A percentile compares a stretch with the other conserved stretches of the same genome.
These are phyloP conservation scores for Girardinus metallicus DNA, from an alignment of 2,797 vertebrate genomes.

Conservation along the genomic window DNA sequence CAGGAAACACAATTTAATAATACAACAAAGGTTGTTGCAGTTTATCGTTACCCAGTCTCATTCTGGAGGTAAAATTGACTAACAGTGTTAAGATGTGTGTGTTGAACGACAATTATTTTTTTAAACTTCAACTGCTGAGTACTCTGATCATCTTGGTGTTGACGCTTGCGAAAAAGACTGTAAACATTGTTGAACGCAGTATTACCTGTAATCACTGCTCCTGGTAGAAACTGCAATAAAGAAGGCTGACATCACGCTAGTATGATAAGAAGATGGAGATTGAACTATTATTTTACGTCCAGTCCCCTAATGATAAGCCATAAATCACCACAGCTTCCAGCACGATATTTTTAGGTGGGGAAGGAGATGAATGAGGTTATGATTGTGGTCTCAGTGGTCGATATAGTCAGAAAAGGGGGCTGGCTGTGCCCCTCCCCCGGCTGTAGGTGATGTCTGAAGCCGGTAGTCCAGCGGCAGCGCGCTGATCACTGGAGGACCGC, in stretches of 20 bases:
- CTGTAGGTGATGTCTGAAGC: slow-evolving; percentile 84
- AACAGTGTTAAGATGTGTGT: neutral
- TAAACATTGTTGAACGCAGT: slow-evolving; percentile 35
- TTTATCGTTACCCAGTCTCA: neutral
- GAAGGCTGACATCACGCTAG: slow-evolving; percentile 52
- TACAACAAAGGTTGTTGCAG: neutral
- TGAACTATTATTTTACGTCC: slow-evolving; percentile 54
- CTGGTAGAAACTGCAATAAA: slow-evolving; percentile 40
- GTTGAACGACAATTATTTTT: too few species aligned
- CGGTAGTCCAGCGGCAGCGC: slow-evolving; percentile 75
- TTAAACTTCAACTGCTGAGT: neutral
- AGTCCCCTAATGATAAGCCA: slow-evolving; percentile 65
- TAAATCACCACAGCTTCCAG: slow-evolving; percentile 51
- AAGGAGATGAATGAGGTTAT: slow-evolving; percentile 72
- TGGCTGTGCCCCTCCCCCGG: slow-evolving; percentile 69
- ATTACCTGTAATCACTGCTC: slow-evolving; percentile 40
- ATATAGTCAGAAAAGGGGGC: slow-evolving; percentile 55
- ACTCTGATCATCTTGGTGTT: neutral
- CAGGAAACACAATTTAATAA: neutral
- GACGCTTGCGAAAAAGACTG: neutral
- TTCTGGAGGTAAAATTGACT: neutral
- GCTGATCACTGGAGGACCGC: slow-evolving; percentile 86
- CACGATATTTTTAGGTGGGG: slow-evolving; percentile 70
- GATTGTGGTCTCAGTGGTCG: slow-evolving; percentile 67
- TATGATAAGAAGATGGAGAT: slow-evolving; percentile 46